Evolutionary conservation across 2,888 invertebrate species (phyloP), one percentile per base, ranked within the genome.

Genomic region (Panopea generosa): DNA sequence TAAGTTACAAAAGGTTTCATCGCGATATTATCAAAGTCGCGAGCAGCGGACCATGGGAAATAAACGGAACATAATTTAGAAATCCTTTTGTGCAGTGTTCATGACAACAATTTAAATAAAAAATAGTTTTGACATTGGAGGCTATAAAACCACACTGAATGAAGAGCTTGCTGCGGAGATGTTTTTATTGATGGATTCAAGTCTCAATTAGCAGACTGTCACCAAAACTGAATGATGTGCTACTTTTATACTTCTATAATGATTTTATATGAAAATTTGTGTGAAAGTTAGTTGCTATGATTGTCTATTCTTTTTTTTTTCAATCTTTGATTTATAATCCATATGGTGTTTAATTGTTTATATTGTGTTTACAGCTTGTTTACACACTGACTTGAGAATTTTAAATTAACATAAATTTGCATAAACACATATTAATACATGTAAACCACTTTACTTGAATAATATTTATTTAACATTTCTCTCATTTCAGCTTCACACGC

Each of bases 141-240:
- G 53, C 53, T 24, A 53, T 53, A 26, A 53, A 52, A 53, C 29
- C 7, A 24, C 24, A n/a, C 24, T 53, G 29, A 26, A 53, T 29
- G 6, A 7, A n/a, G 27, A 6, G 29, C 24, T 53, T 27, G 27
- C 53, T 16, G 53, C 27, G 16, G 26, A 27, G 26, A n/a, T 27
- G 20, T 53, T 53, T n/a, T 53, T 29, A 26, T 24, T 24, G 29
- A 27, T 26, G 18, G 26, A 27, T 53, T 53, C 9, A 53, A 27
- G 27, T 53, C 53, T 53, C 53, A 27, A 53, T 53, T 29, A 53
- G 53, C 18, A 20, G 11, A 14, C 24, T 53, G 53, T 53, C 53
- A 53, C 14, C 2, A 4, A 50, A 24, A 27, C n/a, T n/a, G 14
- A 53, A 53, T 24, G 53, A 27, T n/a, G n/a, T 33, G 6, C 4